A percentile compares a stretch with the other conserved stretches of the same genome.
phyloP scores from a whole-genome alignment of 2,797 vertebrate species.

The Triplophysa bombifrons region DNA sequence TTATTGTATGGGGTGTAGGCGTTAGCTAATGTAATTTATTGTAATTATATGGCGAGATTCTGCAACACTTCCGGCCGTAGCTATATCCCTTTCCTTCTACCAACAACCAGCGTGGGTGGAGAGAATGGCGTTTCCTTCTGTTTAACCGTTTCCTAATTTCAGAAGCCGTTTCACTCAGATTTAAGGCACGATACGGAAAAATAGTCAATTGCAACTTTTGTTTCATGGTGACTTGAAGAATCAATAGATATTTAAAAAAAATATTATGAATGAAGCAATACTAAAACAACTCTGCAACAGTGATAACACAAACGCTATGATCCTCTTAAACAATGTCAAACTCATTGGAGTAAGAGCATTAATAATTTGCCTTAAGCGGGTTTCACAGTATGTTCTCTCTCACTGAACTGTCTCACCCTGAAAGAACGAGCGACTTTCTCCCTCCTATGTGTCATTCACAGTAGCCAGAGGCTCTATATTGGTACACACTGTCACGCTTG shows the following conservation, averaged over 20 bases:
- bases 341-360: slow-evolving; percentile 13
- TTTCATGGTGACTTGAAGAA: not conserved
- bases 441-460: slow-evolving; percentile 27
- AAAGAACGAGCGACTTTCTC: slow-evolving; percentile 28
- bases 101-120: too few species aligned
- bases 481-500: slow-evolving; percentile 33
- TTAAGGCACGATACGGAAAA: too few species aligned
- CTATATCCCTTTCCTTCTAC: too few species aligned
- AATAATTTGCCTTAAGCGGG: slow-evolving; percentile 29
- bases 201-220: too few species aligned
- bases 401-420: slow-evolving; percentile 10
- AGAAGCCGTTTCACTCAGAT: too few species aligned
- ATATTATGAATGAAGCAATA: slow-evolving; percentile 11
- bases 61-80: too few species aligned
- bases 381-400: slow-evolving; percentile 33
- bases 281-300: slow-evolving; percentile 2
- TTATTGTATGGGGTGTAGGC: too few species aligned
- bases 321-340: slow-evolving; percentile 37
- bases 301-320: not conserved
- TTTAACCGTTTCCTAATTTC: too few species aligned
- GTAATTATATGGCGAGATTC: too few species aligned
- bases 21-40: too few species aligned
- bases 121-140: too few species aligned
- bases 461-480: slow-evolving; percentile 38
- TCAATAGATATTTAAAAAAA: not conserved